Percentiles rank a stretch among this genome's conserved stretches.
These are phyloP conservation scores for Condylostylus longicornis DNA, from an alignment of 1,140 invertebrate genomes.

Conservation along the genomic window DNA sequence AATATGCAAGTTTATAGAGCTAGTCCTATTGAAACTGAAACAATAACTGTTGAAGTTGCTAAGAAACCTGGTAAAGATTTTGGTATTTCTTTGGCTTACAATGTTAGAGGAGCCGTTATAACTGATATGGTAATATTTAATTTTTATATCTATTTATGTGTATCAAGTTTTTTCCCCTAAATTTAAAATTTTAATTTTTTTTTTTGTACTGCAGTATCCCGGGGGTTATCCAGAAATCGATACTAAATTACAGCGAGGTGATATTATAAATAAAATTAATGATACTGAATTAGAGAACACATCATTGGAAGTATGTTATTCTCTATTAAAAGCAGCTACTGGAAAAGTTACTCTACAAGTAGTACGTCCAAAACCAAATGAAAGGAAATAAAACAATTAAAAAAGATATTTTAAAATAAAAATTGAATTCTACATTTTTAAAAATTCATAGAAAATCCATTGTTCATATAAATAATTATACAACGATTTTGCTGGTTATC, in stretches of 20 bases:
- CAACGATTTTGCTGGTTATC: no score
- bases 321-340: slow-evolving; percentile 68
- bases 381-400: slow-evolving; percentile 2
- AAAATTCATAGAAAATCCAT: neutral
- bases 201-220: slow-evolving; percentile 43
- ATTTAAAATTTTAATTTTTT: slow-evolving; percentile 8
- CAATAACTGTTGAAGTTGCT: slow-evolving; percentile 75
- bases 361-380: slow-evolving; percentile 57
- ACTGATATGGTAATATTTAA: slow-evolving; percentile 73
- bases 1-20: slow-evolving; percentile 80
- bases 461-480: no score
- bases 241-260: slow-evolving; percentile 81
- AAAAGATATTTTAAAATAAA: no score
- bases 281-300: slow-evolving; percentile 69
- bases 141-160: slow-evolving; percentile 2
- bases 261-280: slow-evolving; percentile 81
- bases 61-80: slow-evolving; percentile 88
- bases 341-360: slow-evolving; percentile 67
- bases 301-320: slow-evolving; percentile 72
- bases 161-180: slow-evolving; percentile 4
- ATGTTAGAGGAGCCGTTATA: slow-evolving; percentile 81
- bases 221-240: slow-evolving; percentile 85
- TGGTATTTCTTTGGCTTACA: slow-evolving; percentile 80
- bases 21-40: slow-evolving; percentile 64
- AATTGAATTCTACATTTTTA: neutral